phyloP scores from a whole-genome alignment of 2,888 invertebrate genomes.

The Standfussiana lucernea region DNA sequence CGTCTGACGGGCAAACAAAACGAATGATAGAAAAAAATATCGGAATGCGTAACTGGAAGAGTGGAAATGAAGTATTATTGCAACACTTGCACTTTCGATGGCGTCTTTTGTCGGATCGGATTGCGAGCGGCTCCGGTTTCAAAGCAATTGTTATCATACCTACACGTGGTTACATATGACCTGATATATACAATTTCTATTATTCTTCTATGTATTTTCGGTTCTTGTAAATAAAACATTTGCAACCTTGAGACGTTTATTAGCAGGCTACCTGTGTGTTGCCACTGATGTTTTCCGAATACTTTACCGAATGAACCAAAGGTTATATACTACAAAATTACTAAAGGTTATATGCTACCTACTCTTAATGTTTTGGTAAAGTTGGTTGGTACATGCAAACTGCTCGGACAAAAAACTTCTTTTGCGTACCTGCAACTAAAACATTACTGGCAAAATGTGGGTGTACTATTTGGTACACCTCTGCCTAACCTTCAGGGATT shows the following conservation, averaged over 20 bases:
- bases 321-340: too few relatives aligned
- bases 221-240: constrained; percentile 36
- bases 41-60: constrained; percentile 84
- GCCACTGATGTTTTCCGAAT: background rate
- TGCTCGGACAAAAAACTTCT: background rate
- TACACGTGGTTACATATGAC: constrained; percentile 67
- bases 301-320: constrained; percentile 3
- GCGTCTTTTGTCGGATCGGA: constrained; percentile 78
- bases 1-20: constrained; percentile 88
- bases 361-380: too few relatives aligned
- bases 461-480: background rate
- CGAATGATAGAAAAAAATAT: constrained; percentile 81
- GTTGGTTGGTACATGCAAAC: background rate
- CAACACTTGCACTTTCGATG: constrained; percentile 90
- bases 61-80: constrained; percentile 89
- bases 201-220: constrained; percentile 21
- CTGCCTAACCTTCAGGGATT: background rate
- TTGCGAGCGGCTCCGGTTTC: constrained; percentile 78
- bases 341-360: too few relatives aligned
- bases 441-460: background rate
- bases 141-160: constrained; percentile 68
- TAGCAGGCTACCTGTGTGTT: constrained; percentile 15
- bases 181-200: constrained; percentile 10
- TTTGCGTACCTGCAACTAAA: background rate
- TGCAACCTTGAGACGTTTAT: constrained; percentile 19